Conservation (phyloP, 2,113 vertebrate species). For the Upupa epops region DNA sequence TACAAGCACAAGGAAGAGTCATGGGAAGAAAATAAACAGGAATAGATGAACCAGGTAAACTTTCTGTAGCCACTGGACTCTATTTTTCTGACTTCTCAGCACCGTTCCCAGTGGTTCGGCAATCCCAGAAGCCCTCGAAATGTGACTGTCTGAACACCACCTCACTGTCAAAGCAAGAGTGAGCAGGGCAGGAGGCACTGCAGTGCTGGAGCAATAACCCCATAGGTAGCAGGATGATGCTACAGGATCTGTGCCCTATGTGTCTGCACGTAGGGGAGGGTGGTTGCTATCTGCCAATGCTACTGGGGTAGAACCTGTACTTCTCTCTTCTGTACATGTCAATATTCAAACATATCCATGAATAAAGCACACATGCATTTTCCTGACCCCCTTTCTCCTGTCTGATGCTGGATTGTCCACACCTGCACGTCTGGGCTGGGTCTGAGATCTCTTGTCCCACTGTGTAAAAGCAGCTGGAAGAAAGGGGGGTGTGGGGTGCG, state of each 20-base stretch:
- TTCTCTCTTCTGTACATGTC: constrained; percentile 58
- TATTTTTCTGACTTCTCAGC: not conserved
- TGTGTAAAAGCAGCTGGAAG: accelerated
- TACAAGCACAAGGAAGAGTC: constrained; percentile 52
- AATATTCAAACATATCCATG: constrained; percentile 51
- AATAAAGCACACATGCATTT: constrained; percentile 72
- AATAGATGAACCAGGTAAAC: not conserved
- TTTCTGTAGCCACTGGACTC: not conserved
- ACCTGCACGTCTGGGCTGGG: accelerated
- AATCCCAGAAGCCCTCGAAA: not conserved
- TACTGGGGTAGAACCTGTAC: constrained; percentile 1
- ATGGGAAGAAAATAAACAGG: not conserved
- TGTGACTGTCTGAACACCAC: not conserved
- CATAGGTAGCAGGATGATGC: accelerated
- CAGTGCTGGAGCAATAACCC: not conserved
- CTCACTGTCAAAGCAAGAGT: accelerated
- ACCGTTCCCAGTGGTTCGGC: not conserved
- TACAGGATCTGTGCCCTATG: not conserved
- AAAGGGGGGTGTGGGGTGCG: no score
- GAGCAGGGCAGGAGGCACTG: not conserved
- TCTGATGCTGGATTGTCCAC: accelerated
- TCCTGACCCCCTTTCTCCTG: not conserved
- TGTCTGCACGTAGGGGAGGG: accelerated
- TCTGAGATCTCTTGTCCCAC: accelerated
- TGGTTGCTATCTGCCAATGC: not conserved